Evolutionary conservation across 2,113 vertebrate genomes (phyloP), one percentile per base, ranked within the genome.

Genomic region (Pseudorasbora parva): DNA sequence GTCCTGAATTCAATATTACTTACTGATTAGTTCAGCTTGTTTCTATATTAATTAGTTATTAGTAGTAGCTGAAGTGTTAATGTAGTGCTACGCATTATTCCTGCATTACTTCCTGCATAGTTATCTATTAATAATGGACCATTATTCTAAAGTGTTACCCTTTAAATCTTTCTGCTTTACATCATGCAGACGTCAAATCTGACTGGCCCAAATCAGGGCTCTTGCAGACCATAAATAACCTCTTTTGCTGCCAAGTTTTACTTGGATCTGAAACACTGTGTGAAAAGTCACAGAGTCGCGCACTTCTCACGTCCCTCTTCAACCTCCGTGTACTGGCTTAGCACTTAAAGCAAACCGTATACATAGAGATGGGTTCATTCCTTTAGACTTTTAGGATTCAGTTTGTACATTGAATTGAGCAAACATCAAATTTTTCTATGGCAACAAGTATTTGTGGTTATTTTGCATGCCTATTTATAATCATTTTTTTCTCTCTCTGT

Each of bases 101-200:
- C n/a, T n/a, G n/a, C n/a, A n/a, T n/a, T n/a, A n/a, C n/a, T n/a
- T n/a, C n/a, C n/a, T n/a, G n/a, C n/a, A n/a, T n/a, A n/a, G n/a
- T n/a, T n/a, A n/a, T n/a, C n/a, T n/a, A n/a, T n/a, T n/a, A n/a
- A n/a, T n/a, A n/a, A n/a, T n/a, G n/a, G n/a, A n/a, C n/a, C n/a
- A n/a, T n/a, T n/a, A n/a, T n/a, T n/a, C n/a, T n/a, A n/a, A n/a
- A n/a, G n/a, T n/a, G n/a, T n/a, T n/a, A n/a, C n/a, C n/a, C n/a
- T n/a, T n/a, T n/a, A 17, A 30, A 51, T 51, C 1, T 8, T 15
- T 30, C 47, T 54, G 72, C 72, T 54, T 75, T 30, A 30, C 72
- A 75, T 75, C 72, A 75, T 51, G 25, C 30, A 51, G 25, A 51
- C 8, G 54, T 74, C 25, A 74, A 19, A 51, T 77, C 14, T 66